A percentile compares a stretch with the other conserved stretches of the same genome.
phyloP scores from a whole-genome alignment of 2,888 invertebrate genomes.

The Morinoia aosen region DNA sequence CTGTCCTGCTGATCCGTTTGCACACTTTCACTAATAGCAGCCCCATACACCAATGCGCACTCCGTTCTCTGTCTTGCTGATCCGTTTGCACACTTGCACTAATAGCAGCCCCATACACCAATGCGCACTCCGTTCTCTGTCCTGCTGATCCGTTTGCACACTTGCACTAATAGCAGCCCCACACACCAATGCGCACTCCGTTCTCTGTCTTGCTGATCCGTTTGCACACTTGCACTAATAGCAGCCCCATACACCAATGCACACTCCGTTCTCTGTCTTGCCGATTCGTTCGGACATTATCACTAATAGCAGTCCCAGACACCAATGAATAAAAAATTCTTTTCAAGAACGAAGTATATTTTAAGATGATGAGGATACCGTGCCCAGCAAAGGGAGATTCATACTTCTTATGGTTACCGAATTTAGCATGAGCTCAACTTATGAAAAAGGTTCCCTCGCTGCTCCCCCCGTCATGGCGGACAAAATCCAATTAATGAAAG shows the following conservation, averaged over 20 bases:
- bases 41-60: not conserved
- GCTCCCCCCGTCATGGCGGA: not conserved
- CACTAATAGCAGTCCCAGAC: not conserved
- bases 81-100: not conserved
- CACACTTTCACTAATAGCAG: not conserved
- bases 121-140: too few species aligned
- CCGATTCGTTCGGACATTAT: not conserved
- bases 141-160: not conserved
- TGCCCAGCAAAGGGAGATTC: not conserved
- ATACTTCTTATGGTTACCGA: not conserved
- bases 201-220: not conserved
- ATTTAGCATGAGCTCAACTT: not conserved
- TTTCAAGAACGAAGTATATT: not conserved
- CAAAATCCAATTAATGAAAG: constrained; percentile 19
- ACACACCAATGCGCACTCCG: not conserved
- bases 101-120: not conserved
- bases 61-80: not conserved
- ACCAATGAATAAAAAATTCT: not conserved
- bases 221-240: not conserved
- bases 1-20: not conserved
- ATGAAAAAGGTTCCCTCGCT: not conserved
- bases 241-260: not conserved
- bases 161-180: not conserved
- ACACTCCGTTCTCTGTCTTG: not conserved
- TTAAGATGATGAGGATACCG: not conserved